Conservation (phyloP, 2,888 invertebrate species). For the Conus canariensis region DNA sequence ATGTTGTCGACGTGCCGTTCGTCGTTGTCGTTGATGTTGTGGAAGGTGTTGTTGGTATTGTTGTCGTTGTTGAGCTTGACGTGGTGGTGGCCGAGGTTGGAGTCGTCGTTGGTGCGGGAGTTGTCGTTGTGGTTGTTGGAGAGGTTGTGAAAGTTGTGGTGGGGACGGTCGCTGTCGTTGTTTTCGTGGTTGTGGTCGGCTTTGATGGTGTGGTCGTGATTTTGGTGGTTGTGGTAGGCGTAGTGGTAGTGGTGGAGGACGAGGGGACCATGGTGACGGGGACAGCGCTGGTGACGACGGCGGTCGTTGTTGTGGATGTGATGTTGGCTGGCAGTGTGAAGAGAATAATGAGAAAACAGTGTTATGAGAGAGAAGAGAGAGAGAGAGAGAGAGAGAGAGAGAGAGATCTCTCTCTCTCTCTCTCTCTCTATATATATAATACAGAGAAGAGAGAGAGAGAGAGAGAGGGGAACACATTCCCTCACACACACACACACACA, state of each 20-base stretch:
- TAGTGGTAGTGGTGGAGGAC: conserved; percentile 4
- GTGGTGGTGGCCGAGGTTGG: conserved; percentile 4
- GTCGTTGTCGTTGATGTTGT: conserved; percentile 24
- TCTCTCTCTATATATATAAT: too few species aligned
- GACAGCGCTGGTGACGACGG: too few species aligned
- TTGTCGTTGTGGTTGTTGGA: neutral
- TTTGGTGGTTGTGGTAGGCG: neutral
- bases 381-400: too few species aligned
- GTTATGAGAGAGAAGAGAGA: neutral
- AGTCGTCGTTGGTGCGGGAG: conserved; percentile 14
- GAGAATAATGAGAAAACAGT: neutral
- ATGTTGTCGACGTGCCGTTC: neutral
- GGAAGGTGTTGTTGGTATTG: neutral
- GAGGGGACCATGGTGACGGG: neutral
- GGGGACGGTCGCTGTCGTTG: neutral
- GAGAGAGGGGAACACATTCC: too few species aligned
- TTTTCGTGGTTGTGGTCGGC: neutral
- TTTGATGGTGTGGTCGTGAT: conserved; percentile 3
- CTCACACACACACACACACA: too few species aligned
- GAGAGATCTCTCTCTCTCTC: too few species aligned
- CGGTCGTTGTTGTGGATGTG: neutral
- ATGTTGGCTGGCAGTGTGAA: neutral
- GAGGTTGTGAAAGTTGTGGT: conserved; percentile 1
- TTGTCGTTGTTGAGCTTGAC: neutral
- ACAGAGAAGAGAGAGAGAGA: too few species aligned